Evolutionary conservation across 1,140 invertebrate genomes (phyloP), one percentile per base, ranked within the genome.

Genomic region (Pentalonia nigronervosa): DNA sequence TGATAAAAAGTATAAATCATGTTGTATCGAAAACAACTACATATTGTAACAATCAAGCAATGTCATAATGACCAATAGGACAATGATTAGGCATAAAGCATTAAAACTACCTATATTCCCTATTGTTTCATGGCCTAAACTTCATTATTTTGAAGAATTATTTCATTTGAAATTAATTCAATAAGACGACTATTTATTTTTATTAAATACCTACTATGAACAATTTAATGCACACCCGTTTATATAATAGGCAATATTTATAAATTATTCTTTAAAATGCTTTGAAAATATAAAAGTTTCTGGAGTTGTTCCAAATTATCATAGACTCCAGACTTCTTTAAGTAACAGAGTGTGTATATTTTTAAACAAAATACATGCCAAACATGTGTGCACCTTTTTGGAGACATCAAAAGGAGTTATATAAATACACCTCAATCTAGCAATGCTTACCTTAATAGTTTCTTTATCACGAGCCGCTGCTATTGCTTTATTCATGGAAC

Each of bases 401-500:
- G 14, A 76, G 30, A 76, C n/a, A 76, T 76, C 60, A 76, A 76
- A 76, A 76, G n/a, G 14, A 76, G 60, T 76, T 76, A 76, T 67
- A 67, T 67, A 67, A 34, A n/a, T 76, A 76, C n/a, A n/a, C 30
- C 30, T n/a, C 4, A n/a, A 76, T n/a, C 60, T 6, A 76, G 60
- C 60, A 76, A 17, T 76, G 48, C 50, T 90, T 45, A 90, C 89
- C 23, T 90, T 60, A 23, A 34, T 25, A 9, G 60, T 53, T 45
- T 90, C 89, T 60, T 90, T 90, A 25, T 90, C 89, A 2, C 53
- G 89, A 67, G 53, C 30, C 0, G 89, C 89, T 56, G 50, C 53
- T 56, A 90, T 48, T 30, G 89, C 89, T 45, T 90, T 90, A 90
- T 90, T 90, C 36, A 90, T 14, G 34, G 89, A 45, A 41, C 36